phyloP scores from a whole-genome alignment of 2,888 invertebrate species.

The Noctua janthe region DNA sequence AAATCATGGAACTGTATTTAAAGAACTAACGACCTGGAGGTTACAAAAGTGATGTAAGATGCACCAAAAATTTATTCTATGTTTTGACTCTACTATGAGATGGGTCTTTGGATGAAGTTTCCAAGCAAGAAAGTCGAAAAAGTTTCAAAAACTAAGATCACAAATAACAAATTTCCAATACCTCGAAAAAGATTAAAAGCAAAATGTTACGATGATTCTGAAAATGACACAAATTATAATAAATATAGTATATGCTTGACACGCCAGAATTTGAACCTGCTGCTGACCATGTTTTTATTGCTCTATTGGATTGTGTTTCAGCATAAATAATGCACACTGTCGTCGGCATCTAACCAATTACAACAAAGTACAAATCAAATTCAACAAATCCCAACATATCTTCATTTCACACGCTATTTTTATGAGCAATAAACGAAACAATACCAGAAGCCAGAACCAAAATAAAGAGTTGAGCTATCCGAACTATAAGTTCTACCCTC shows the following conservation, averaged over 20 bases:
- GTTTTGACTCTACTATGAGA: too few species aligned
- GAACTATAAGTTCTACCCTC: conserved; percentile 59
- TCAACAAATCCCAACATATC: conserved; percentile 38
- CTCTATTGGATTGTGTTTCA: not conserved
- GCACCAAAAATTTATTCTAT: too few species aligned
- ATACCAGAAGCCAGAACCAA: conserved; percentile 68
- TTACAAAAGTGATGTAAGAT: not conserved
- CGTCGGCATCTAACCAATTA: conserved; percentile 3
- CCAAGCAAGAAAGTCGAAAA: too few species aligned
- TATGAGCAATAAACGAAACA: conserved; percentile 62
- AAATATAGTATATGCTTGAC: too few species aligned
- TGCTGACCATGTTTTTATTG: not conserved
- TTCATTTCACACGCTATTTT: conserved; percentile 63
- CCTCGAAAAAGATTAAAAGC: too few species aligned
- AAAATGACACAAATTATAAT: too few species aligned
- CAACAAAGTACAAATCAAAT: conserved; percentile 25
- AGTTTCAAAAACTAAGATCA: too few species aligned
- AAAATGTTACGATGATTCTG: too few species aligned
- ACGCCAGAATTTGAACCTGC: not conserved
- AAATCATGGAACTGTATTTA: not conserved
- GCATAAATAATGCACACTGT: not conserved
- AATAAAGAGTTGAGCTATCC: conserved; percentile 67
- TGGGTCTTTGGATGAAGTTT: too few species aligned
- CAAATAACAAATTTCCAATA: too few species aligned
- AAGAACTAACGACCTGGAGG: too few species aligned